Evolutionary conservation across 37 sponge, comb jelly and placozoan species (phyloP).

Genomic region (Chondrilla cf. caribensis): DNA sequence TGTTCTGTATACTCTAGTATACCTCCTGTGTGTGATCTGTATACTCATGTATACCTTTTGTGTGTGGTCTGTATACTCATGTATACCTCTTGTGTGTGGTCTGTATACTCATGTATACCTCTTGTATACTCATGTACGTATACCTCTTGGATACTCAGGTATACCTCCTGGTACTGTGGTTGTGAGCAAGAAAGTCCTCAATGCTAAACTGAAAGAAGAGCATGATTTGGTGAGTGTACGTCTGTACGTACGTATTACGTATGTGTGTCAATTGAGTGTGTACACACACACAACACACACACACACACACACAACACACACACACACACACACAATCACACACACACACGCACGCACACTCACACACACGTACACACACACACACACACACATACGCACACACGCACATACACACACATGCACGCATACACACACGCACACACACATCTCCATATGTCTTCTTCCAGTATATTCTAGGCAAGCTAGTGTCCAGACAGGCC

Average conservation of each 20-base stretch:
- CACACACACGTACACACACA: slow-evolving; percentile 26
- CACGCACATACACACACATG: not conserved
- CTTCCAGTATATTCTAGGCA: slow-evolving; percentile 60
- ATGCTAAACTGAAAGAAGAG: slow-evolving; percentile 68
- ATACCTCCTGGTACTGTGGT: slow-evolving; percentile 80
- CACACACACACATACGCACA: slow-evolving; percentile 1
- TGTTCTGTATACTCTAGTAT: too few relatives aligned
- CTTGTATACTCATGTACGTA: too few relatives aligned
- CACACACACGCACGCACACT: not conserved
- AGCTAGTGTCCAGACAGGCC: slow-evolving; percentile 53
- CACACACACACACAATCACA: too few relatives aligned
- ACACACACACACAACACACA: too few relatives aligned
- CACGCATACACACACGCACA: not conserved
- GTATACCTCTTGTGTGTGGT: too few relatives aligned
- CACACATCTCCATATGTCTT: not conserved
- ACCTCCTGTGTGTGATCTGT: too few relatives aligned
- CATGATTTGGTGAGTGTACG: slow-evolving; percentile 75
- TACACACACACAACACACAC: too few relatives aligned
- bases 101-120: too few relatives aligned
- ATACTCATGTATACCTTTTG: too few relatives aligned
- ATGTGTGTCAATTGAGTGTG: too few relatives aligned
- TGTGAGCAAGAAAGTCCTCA: slow-evolving; percentile 72
- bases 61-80: too few relatives aligned
- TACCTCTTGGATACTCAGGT: too few relatives aligned
- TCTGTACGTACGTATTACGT: not conserved